Base-by-base conservation (phyloP, 1,140 invertebrate genomes). In the Lutraria rhynchaena region DNA sequence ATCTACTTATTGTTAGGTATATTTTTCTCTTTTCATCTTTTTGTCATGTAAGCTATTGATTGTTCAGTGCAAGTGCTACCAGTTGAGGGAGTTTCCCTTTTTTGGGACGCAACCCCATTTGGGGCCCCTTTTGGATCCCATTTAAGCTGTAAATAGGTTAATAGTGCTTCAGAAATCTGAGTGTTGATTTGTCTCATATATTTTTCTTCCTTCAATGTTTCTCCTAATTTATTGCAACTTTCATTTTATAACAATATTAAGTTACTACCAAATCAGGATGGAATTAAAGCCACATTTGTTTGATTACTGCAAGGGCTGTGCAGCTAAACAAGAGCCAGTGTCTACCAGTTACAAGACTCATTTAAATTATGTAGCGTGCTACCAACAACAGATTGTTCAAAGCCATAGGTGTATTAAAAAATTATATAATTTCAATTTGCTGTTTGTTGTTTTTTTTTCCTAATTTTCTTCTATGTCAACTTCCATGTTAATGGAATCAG, bases 321-420 rank as follows among this genome's bases (percentile, higher is more conserved):
- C 57, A 24, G 29, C 31, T 31, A 75, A 61, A 60, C 27, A 57
- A 53, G 55, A 17, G 57, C 3, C n/a, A 29, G 51, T 58, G 41
- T 61, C 29, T 31, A 22, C n/a, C 37, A 24, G 35, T 13, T 58
- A 35, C 51, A 4, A 15, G n/a, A 35, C 58, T 46, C 3, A 67
- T 46, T 46, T 31, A 67, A 67, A 67, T 67, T 41, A 44, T 75
- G 57, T 75, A 7, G 33, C 57, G 71, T 53, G 71, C 51, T 60
- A 60, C 22, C 55, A 75, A 60, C 37, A 60, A 33, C 33, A 60
- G 29, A 33, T 46, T 55, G 77, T 58, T 41, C 58, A 51, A 78
- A 83, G 84, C 65, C 80, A 85, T 85, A 85, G 84, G 57, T 83
- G 84, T 85, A 85, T 83, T 84, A 86, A 86, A 86, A 83, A 86